Evolutionary conservation across 2,113 vertebrate genomes (phyloP).

Genomic region (Triplophysa dalaica): DNA sequence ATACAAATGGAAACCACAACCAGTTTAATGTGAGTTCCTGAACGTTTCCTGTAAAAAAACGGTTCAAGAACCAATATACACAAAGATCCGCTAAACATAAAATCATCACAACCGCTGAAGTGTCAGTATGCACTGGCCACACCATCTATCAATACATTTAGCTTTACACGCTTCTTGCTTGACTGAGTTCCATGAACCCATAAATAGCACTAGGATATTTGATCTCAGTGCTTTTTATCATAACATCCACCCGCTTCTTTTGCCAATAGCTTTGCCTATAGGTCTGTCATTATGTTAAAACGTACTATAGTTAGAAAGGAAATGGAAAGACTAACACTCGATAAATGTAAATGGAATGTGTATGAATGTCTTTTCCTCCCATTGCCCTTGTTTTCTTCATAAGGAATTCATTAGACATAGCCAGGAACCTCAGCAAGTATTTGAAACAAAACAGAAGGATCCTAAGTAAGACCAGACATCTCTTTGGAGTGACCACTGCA

Average conservation of each 20-base stretch:
- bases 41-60: constrained; percentile 32
- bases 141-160: constrained; percentile 2
- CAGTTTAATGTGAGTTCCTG: constrained; percentile 3
- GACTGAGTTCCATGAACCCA: constrained; percentile 5
- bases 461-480: constrained; percentile 53
- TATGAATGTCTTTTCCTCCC: constrained; percentile 20
- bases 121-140: background rate
- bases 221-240: background rate
- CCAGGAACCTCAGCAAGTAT: constrained; percentile 30
- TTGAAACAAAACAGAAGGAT: constrained; percentile 25
- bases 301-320: constrained; percentile 20
- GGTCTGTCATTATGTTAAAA: constrained; percentile 12
- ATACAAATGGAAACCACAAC: constrained; percentile 38
- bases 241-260: background rate
- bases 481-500: constrained; percentile 27
- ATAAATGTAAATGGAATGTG: constrained; percentile 25
- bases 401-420: constrained; percentile 57
- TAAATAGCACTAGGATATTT: constrained; percentile 10
- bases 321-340: constrained; percentile 17
- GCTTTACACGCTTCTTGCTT: background rate
- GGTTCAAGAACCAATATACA: background rate
- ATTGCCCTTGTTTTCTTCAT: constrained; percentile 44
- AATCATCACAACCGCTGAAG: constrained; percentile 1
- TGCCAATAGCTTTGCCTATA: background rate
- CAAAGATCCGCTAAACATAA: background rate